Evolutionary conservation across 2,888 invertebrate genomes (phyloP), one percentile per base, ranked within the genome.

Genomic region (Rhagium mordax): DNA sequence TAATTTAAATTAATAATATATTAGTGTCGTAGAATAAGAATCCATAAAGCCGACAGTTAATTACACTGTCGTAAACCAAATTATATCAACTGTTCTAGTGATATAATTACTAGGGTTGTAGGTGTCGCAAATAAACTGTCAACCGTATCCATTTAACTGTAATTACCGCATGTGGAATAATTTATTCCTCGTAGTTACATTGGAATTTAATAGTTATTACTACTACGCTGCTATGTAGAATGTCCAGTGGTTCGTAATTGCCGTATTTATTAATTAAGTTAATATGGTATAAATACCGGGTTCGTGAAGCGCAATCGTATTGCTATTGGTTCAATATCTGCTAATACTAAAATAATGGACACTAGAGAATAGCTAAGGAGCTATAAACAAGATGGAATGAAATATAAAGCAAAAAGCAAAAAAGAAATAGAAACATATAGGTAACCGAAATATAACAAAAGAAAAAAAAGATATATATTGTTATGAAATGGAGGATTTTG

Each of bases 241-340:
- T 65, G 55, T 65, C 20, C 41, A 65, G n/a, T 16, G 18, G 49
- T 51, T 64, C 49, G 64, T 64, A 27, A 53, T 20, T 53, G 61
- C 61, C 47, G n/a, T 29, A 65, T 53, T 65, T 53, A 65, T 65
- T 65, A 65, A 65, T 65, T 65, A 65, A 53, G 33, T 55, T 53
- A 65, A 65, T 53, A 55, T 51, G 65, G 18, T n/a, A 65, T 65
- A 53, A 29, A 65, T 65, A 53, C 53, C 10, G 18, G n/a, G n/a
- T 41, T n/a, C 41, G n/a, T 41, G 41, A n/a, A 13, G 41, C n/a
- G n/a, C 4, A 4, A n/a, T n/a, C 10, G 8, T 41, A 41, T 41
- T 4, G 16, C 29, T 20, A 21, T 47, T 47, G 61, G 59, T 68
- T 59, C 59, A 4, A 60, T 60, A 59, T 48, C 13, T 33, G 33